Evolutionary conservation across 2,888 invertebrate genomes (phyloP).

Genomic region (Amphimallon solstitiale): DNA sequence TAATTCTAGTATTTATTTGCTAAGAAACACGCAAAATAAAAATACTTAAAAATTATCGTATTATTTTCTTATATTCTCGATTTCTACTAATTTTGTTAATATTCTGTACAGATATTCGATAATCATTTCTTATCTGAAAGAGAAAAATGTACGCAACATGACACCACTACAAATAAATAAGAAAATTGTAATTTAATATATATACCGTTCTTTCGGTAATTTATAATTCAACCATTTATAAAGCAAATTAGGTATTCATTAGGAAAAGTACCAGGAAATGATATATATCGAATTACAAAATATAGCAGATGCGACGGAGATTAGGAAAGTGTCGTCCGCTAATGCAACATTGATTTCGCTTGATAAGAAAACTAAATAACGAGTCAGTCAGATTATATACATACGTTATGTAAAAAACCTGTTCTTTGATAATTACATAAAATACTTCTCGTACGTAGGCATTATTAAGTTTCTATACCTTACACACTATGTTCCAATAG

Average conservation of each 20-base stretch:
- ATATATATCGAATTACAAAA: conserved; percentile 21
- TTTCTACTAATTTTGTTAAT: too few species aligned
- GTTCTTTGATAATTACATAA: conserved; percentile 11
- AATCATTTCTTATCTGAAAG: too few species aligned
- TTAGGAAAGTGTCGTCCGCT: conserved; percentile 14
- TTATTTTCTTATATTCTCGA: too few species aligned
- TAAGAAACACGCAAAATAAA: too few species aligned
- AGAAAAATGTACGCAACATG: too few species aligned
- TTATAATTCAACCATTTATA: too few species aligned
- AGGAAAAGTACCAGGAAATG: background rate
- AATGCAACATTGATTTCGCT: conserved; percentile 19
- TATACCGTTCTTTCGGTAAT: too few species aligned
- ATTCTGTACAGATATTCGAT: too few species aligned
- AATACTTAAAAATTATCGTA: too few species aligned
- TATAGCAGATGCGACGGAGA: conserved; percentile 1
- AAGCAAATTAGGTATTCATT: conserved; percentile 11
- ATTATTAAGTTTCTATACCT: background rate
- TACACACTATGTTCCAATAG: background rate
- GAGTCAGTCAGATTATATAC: background rate
- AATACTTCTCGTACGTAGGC: background rate
- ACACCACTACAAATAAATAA: too few species aligned
- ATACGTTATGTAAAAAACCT: background rate
- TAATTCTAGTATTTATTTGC: too few species aligned
- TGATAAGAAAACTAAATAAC: conserved; percentile 6
- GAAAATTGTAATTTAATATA: too few species aligned